Evolutionary conservation across 1,140 invertebrate species (phyloP).

Genomic region (Drosophila bifasciata): DNA sequence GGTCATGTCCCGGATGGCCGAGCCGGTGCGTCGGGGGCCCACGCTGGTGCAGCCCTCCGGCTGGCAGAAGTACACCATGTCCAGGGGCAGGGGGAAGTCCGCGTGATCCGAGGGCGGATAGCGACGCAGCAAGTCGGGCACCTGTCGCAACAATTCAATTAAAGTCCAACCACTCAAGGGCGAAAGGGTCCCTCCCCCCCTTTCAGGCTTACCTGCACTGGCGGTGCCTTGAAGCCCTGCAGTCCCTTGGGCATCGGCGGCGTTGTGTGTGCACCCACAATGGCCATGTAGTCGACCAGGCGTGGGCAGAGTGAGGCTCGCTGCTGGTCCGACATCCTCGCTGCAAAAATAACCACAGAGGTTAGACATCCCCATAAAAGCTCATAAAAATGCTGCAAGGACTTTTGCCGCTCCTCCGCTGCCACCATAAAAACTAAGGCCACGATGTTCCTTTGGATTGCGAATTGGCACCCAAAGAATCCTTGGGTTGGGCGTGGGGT

Average conservation of each 20-base stretch:
- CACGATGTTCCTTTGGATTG: too few species aligned
- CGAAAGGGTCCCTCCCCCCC: too few species aligned
- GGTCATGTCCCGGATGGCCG: conserved; percentile 92
- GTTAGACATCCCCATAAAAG: too few species aligned
- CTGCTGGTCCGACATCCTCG: conserved; percentile 85
- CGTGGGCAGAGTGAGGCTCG: conserved; percentile 93
- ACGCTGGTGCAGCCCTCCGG: conserved; percentile 98
- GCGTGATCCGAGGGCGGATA: conserved; percentile 98
- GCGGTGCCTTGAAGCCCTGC: conserved; percentile 87
- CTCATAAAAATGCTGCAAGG: too few species aligned
- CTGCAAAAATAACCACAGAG: not conserved
- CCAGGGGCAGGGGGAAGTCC: conserved; percentile 97
- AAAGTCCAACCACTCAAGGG: not conserved
- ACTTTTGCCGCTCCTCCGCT: too few species aligned
- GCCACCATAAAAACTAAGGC: too few species aligned
- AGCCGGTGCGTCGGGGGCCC: conserved; percentile 91
- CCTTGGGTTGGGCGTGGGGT: too few species aligned
- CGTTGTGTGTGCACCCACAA: conserved; percentile 94
- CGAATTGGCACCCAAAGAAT: too few species aligned
- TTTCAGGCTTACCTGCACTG: conserved; percentile 90
- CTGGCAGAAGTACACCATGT: conserved; percentile 99
- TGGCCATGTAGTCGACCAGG: conserved; percentile 97
- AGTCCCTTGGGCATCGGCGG: conserved; percentile 86
- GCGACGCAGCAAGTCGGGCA: conserved; percentile 95
- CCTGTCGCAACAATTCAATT: conserved; percentile 84